Conservation (phyloP, 2,888 invertebrate genomes). For the Campopleginae sp. region DNA sequence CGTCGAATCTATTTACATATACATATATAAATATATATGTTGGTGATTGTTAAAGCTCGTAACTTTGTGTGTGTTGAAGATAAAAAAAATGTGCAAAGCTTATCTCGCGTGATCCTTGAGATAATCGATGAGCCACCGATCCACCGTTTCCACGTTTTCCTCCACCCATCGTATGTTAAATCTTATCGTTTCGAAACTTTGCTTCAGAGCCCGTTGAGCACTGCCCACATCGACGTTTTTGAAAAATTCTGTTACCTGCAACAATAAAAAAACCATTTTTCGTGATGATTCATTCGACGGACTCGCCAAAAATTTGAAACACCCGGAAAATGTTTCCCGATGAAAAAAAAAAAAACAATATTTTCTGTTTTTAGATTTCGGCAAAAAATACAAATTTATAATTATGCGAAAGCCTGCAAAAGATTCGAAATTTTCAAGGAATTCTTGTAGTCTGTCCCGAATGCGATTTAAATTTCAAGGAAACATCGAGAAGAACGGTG, state of each 20-base stretch:
- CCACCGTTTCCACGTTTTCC: conserved; percentile 85
- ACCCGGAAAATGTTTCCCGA: too few relatives aligned
- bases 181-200: conserved; percentile 92
- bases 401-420: too few relatives aligned
- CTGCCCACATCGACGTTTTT: conserved; percentile 86
- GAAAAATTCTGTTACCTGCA: conserved; percentile 88
- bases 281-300: not conserved
- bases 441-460: not conserved
- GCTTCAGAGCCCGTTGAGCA: conserved; percentile 87
- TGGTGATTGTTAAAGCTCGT: conserved; percentile 67
- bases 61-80: conserved; percentile 50
- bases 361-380: not conserved
- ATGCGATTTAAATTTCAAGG: not conserved
- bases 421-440: too few relatives aligned
- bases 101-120: conserved; percentile 72
- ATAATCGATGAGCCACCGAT: conserved; percentile 85
- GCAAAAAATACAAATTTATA: not conserved
- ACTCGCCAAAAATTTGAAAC: too few relatives aligned
- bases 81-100: conserved; percentile 47
- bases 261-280: conserved; percentile 68
- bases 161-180: conserved; percentile 93
- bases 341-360: not conserved
- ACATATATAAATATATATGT: conserved; percentile 27
- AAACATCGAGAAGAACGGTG: not conserved
- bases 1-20: conserved; percentile 45